These are phyloP conservation scores for Xestia rhomboidea DNA, from an alignment of 2,888 invertebrate species.

Conservation along the genomic window DNA sequence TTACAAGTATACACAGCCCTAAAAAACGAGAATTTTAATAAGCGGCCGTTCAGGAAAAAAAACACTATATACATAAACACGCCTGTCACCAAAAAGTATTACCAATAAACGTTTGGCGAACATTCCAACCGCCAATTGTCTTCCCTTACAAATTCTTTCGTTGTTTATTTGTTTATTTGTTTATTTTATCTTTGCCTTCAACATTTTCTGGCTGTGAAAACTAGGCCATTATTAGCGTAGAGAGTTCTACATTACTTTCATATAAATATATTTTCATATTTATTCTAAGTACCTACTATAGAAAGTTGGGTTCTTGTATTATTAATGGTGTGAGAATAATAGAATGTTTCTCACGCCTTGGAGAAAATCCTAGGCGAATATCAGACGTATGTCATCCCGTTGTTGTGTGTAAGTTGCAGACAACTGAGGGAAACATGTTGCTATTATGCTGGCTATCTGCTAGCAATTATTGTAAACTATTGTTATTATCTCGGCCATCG, in stretches of 20 bases:
- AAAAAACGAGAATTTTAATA: not conserved
- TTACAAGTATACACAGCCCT: not conserved
- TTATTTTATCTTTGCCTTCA: conserved; percentile 2
- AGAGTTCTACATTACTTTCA: not conserved
- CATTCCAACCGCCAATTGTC: conserved; percentile 8
- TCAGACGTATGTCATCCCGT: conserved; percentile 1
- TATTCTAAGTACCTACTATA: not conserved
- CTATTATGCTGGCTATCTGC: not conserved
- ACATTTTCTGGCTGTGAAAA: not conserved
- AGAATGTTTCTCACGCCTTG: conserved; percentile 6
- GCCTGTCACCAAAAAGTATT: conserved; percentile 10
- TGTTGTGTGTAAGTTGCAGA: not conserved
- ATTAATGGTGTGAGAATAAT: conserved; percentile 20
- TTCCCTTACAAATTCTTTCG: conserved; percentile 1
- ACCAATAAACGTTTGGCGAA: conserved; percentile 3
- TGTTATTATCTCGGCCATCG: not conserved
- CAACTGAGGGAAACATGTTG: conserved; percentile 5
- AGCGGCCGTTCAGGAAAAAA: not conserved
- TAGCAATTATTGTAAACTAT: not conserved
- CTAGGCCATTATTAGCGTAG: not conserved
- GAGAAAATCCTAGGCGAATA: not conserved
- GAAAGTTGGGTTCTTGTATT: conserved; percentile 17
- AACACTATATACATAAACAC: not conserved
- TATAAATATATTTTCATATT: conserved; percentile 6
- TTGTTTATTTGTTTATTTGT: conserved; percentile 27